These are phyloP conservation scores for Rhagoletis zephyria DNA, from an alignment of 1,140 invertebrate genomes.

Conservation along the genomic window DNA sequence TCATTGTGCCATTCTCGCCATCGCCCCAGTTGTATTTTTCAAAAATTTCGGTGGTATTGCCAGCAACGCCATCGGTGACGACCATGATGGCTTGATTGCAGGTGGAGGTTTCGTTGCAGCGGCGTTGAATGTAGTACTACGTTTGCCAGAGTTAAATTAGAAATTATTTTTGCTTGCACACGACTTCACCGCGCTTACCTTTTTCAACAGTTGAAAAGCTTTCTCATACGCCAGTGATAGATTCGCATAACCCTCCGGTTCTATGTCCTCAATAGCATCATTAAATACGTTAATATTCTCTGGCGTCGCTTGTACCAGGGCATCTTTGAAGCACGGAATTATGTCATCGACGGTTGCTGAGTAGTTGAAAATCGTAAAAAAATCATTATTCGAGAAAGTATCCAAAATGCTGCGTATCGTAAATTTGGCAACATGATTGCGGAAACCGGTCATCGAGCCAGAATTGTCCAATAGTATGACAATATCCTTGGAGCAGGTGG, in stretches of 20 bases:
- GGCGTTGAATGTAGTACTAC: slow-evolving; percentile 76
- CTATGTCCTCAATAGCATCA: slow-evolving; percentile 79
- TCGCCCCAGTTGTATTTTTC: slow-evolving; percentile 86
- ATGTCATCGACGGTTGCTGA: slow-evolving; percentile 79
- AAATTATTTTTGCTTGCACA: too few relatives aligned
- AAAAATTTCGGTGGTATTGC: slow-evolving; percentile 91
- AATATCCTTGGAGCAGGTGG: slow-evolving; percentile 97
- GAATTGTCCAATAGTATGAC: slow-evolving; percentile 95
- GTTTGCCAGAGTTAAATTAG: neutral
- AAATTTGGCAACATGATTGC: slow-evolving; percentile 78
- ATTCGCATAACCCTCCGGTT: slow-evolving; percentile 87
- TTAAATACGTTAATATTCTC: slow-evolving; percentile 89
- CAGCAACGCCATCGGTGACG: slow-evolving; percentile 97
- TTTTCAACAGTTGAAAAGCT: slow-evolving; percentile 88
- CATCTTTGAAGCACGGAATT: slow-evolving; percentile 86
- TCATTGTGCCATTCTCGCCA: slow-evolving; percentile 75
- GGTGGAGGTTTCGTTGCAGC: slow-evolving; percentile 76
- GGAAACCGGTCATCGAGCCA: slow-evolving; percentile 96
- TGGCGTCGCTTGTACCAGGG: slow-evolving; percentile 91
- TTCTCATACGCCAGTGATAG: slow-evolving; percentile 86
- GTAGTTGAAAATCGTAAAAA: slow-evolving; percentile 92
- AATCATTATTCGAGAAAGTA: slow-evolving; percentile 98
- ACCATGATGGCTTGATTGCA: slow-evolving; percentile 99
- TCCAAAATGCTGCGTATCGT: slow-evolving; percentile 91
- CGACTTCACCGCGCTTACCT: slow-evolving; percentile 73